Percentiles rank a stretch among this genome's conserved stretches.
These are phyloP conservation scores for Zonitis immaculata DNA, from an alignment of 2,888 invertebrate species.

Conservation along the genomic window DNA sequence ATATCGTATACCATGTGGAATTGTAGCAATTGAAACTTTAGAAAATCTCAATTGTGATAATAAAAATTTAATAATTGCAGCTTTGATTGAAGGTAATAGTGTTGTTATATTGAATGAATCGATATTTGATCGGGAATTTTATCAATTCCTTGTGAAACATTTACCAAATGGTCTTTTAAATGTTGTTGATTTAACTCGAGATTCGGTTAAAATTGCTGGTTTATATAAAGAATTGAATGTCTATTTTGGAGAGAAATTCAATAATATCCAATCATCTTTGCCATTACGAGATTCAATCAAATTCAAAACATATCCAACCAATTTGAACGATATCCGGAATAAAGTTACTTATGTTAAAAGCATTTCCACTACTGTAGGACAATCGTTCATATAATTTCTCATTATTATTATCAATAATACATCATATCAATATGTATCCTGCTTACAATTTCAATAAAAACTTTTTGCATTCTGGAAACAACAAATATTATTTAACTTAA, in stretches of 20 bases:
- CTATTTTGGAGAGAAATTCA: conserved; percentile 22
- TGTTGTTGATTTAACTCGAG: conserved; percentile 24
- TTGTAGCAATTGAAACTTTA: conserved; percentile 31
- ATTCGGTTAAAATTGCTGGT: conserved; percentile 20
- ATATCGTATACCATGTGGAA: conserved; percentile 32
- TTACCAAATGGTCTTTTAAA: conserved; percentile 28
- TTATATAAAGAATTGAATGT: conserved; percentile 27
- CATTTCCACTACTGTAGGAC: conserved; percentile 38
- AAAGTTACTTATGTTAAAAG: conserved; percentile 34
- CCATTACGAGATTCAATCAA: conserved; percentile 22
- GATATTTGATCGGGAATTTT: conserved; percentile 19
- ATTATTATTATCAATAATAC: no score
- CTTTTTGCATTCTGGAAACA: no score
- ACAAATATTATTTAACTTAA: no score
- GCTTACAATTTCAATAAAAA: no score
- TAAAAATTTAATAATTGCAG: conserved; percentile 30
- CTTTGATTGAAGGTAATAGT: conserved; percentile 39
- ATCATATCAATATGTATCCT: no score
- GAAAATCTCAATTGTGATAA: conserved; percentile 16
- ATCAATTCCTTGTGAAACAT: conserved; percentile 25
- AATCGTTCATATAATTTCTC: conserved; percentile 30
- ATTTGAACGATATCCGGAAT: conserved; percentile 24
- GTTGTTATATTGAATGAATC: conserved; percentile 32
- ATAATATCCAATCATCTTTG: conserved; percentile 14
- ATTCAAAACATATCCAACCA: conserved; percentile 17